Base-by-base conservation (phyloP, 2,113 vertebrate species). In the Sphaerodactylus townsendi region DNA sequence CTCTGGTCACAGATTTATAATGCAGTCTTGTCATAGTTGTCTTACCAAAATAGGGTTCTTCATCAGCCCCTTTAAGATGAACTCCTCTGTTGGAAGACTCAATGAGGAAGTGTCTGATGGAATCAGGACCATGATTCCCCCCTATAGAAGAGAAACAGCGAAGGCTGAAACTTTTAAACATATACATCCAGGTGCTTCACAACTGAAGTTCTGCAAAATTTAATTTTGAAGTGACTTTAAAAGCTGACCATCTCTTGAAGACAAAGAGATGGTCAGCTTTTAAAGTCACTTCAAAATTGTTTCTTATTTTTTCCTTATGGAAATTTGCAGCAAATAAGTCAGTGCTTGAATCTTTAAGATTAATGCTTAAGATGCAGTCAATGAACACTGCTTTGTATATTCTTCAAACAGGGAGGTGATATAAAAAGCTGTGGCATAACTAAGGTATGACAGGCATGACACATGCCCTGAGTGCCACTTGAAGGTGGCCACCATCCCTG, bases 1-100 rank as follows among this genome's bases (percentile, higher is more conserved):
- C n/a, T n/a, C n/a, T n/a, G 64, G 56, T 73, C 48, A 1, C 23
- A 65, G 62, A 17, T 59, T n/a, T 64, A 76, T 10, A 14, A 70
- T 39, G 15, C 3, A 21, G 28, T 15, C 9, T 64, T 44, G 46
- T 6, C 10, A 33, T 23, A 70, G 25, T 4, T 9, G 23, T 30
- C 96, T 96, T 90, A 99, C 98, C 98, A 13, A 99, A 99, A 77
- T 97, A 98, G 1, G 97, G 98, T 83, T 98, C 97, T 86, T 98
- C 96, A 0, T 96, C 95, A 1, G 97, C 96, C 1, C 98, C 98
- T 89, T 97, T 98, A 90, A 99, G 84, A 50, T 96, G 97, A 15
- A 99, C 98, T 0, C 98, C 98, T 90, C 97, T 98, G 71, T 97
- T 91, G 0, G 98, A 98, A 4, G 98, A 98, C 90, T 98, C 98